Conservation (phyloP, 2,888 invertebrate species). For the Octodonta nipae region DNA sequence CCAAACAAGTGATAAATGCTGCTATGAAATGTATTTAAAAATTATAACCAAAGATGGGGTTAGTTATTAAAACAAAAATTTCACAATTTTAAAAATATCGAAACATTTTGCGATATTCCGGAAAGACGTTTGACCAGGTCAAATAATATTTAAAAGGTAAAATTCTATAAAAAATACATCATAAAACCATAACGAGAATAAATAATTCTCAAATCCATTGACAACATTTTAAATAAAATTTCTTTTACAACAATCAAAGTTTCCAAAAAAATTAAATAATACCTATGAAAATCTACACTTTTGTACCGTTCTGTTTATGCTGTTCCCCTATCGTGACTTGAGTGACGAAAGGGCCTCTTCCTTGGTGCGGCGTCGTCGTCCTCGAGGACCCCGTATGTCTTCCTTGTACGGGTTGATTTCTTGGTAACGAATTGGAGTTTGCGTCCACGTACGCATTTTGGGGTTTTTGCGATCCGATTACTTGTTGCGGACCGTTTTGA, state of each 20-base stretch:
- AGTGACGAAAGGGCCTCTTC: slow-evolving; percentile 46
- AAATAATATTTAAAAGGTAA: slow-evolving; percentile 8
- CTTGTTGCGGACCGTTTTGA: slow-evolving; percentile 16
- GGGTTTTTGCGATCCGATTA: slow-evolving; percentile 6
- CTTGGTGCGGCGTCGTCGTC: slow-evolving; percentile 12
- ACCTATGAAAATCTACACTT: slow-evolving; percentile 21
- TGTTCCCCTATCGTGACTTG: slow-evolving; percentile 48
- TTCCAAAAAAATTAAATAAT: not conserved
- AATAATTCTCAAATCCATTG: slow-evolving; percentile 3
- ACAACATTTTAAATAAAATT: slow-evolving; percentile 14
- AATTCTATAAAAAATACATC: slow-evolving; percentile 11
- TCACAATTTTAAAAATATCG: no score
- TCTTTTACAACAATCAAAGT: slow-evolving; percentile 3
- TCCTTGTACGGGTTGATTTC: slow-evolving; percentile 20
- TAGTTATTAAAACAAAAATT: no score
- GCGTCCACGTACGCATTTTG: slow-evolving; percentile 21
- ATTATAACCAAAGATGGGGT: no score
- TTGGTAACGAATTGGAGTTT: slow-evolving; percentile 27
- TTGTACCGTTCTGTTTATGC: slow-evolving; percentile 34
- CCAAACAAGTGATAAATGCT: no score
- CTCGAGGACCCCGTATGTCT: slow-evolving; percentile 11
- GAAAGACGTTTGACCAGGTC: no score
- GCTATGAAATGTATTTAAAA: no score
- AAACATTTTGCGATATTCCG: no score
- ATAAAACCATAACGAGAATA: slow-evolving; percentile 3